Conservation (phyloP, 2,888 invertebrate genomes). For the Miltochrista miniata region DNA sequence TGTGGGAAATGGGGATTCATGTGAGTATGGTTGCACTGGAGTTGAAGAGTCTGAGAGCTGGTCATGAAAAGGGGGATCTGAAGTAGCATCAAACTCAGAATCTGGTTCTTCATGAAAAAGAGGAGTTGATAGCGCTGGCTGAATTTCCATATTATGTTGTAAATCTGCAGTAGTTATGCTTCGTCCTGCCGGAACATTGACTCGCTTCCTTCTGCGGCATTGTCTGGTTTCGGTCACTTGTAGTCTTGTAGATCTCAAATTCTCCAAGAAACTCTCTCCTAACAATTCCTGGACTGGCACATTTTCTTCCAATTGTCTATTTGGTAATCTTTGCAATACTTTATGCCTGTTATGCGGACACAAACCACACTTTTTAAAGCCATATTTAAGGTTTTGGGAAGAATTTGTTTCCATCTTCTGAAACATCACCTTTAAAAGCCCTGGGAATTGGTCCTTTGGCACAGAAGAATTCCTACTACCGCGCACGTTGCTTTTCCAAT, state of each 20-base stretch:
- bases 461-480: slow-evolving; percentile 19
- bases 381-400: slow-evolving; percentile 23
- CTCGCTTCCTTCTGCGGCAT: slow-evolving; percentile 19
- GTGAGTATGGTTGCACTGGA: too few species aligned
- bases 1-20: too few species aligned
- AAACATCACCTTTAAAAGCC: slow-evolving; percentile 26
- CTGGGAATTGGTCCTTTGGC: slow-evolving; percentile 24
- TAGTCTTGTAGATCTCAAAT: slow-evolving; percentile 19
- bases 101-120: slow-evolving; percentile 10
- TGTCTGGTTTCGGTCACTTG: slow-evolving; percentile 19
- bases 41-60: too few species aligned
- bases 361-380: slow-evolving; percentile 28
- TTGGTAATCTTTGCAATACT: slow-evolving; percentile 12
- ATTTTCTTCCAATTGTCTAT: slow-evolving; percentile 9
- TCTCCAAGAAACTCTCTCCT: slow-evolving; percentile 11
- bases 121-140: slow-evolving; percentile 1
- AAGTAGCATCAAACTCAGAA: slow-evolving; percentile 8
- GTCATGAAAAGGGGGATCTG: slow-evolving; percentile 5
- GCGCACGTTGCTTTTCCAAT: slow-evolving; percentile 8
- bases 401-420: slow-evolving; percentile 22
- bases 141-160: slow-evolving; percentile 4
- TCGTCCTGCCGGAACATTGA: slow-evolving; percentile 21
- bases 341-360: slow-evolving; percentile 4
- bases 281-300: slow-evolving; percentile 9
- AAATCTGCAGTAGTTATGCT: slow-evolving; percentile 22